These are phyloP conservation scores for Hydrochoerus hydrochaeris DNA, from an alignment of 2,113 vertebrate genomes.

Conservation along the genomic window DNA sequence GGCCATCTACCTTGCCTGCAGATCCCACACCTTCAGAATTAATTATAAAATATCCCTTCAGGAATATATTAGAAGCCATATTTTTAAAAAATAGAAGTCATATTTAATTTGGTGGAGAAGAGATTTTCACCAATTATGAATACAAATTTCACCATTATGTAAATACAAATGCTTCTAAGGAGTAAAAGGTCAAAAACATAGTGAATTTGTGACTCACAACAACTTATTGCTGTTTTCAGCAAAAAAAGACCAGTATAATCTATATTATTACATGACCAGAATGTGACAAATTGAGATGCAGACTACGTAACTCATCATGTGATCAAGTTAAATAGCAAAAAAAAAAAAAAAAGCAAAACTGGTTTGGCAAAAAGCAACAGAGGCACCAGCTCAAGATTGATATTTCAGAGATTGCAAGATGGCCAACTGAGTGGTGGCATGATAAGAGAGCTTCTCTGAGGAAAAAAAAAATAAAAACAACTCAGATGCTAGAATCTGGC, in stretches of 20 bases:
- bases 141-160: too few species aligned
- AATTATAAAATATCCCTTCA: slow-evolving; percentile 56
- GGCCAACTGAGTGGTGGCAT: too few species aligned
- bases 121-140: slow-evolving; percentile 64
- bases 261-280: not conserved
- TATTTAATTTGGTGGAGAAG: slow-evolving; percentile 52
- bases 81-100: too few species aligned
- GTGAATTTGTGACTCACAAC: slow-evolving; percentile 4
- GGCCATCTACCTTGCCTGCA: not conserved
- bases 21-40: not conserved
- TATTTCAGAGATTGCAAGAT: too few species aligned
- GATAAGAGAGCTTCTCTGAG: too few species aligned
- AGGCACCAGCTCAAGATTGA: not conserved
- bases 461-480: too few species aligned
- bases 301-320: not conserved
- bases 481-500: too few species aligned
- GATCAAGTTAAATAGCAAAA: not conserved
- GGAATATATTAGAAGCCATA: slow-evolving; percentile 30
- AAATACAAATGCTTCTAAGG: slow-evolving; percentile 16
- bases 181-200: not conserved
- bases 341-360: not conserved
- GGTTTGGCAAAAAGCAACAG: not conserved
- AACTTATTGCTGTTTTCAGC: not conserved
- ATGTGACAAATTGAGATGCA: not conserved
- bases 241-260: not conserved